Evolutionary conservation across 2,888 invertebrate species (phyloP).

Genomic region (Liodrosophila aerea): DNA sequence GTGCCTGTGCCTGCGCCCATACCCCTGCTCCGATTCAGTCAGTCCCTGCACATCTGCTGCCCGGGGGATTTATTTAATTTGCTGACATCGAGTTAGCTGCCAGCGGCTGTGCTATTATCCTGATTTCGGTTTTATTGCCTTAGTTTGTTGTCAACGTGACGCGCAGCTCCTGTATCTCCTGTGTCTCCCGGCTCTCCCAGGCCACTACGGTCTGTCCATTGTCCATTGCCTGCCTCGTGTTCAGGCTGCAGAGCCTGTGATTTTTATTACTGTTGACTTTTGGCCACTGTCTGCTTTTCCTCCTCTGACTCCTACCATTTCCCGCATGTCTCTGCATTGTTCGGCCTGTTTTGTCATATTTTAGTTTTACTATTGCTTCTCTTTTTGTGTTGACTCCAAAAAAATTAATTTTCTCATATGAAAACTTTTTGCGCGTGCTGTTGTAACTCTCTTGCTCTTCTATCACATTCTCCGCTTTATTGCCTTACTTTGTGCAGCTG

Average conservation of each 20-base stretch:
- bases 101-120: slow-evolving; percentile 67
- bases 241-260: slow-evolving; percentile 47
- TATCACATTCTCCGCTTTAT: slow-evolving; percentile 17
- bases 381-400: slow-evolving; percentile 17
- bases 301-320: background rate
- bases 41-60: slow-evolving; percentile 69
- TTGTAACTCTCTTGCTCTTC: slow-evolving; percentile 23
- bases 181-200: background rate
- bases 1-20: slow-evolving; percentile 12
- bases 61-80: slow-evolving; percentile 77
- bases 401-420: slow-evolving; percentile 68
- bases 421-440: slow-evolving; percentile 74
- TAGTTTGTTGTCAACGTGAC: slow-evolving; percentile 50
- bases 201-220: no score
- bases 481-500: slow-evolving; percentile 44
- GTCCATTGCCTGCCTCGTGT: slow-evolving; percentile 60
- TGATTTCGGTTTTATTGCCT: slow-evolving; percentile 75
- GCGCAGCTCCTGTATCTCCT: slow-evolving; percentile 22
- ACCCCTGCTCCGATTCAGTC: no score
- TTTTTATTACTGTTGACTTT: slow-evolving; percentile 75
- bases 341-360: slow-evolving; percentile 37
- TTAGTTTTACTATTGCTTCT: slow-evolving; percentile 54
- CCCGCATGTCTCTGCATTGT: background rate
- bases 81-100: slow-evolving; percentile 59
- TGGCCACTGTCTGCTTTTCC: slow-evolving; percentile 29